Base-by-base conservation (phyloP, 2,113 vertebrate genomes). In the Forbesichthys papilliferus region DNA sequence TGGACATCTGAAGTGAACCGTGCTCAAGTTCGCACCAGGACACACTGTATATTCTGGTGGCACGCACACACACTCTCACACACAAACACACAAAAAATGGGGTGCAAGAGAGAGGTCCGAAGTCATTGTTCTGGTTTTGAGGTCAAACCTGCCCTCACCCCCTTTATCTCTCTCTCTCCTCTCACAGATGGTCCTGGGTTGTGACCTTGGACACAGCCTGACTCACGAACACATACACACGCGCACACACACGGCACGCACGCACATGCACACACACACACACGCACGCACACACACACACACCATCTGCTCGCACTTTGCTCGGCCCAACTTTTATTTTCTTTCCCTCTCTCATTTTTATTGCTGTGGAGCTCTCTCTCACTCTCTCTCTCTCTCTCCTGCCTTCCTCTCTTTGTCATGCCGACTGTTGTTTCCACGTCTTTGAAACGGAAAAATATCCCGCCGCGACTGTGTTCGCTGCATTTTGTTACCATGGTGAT, bases 401-500 rank as follows among this genome's bases (percentile, higher is more conserved):
- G 49, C 9, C 69, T 78, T 73, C 72, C 82, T 83, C 66, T 67
- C 71, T 86, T 84, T 88, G 83, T 86, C 67, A 49, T 85, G 65
- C 76, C 75, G 57, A 74, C 82, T 90, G 84, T 91, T 90, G 63
- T 84, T 87, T 85, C 80, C 80, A 72, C 70, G 68, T 69, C 77
- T 91, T 91, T 90, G 85, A 90, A 91, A 88, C 85, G 72, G 84
- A 88, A 89, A 91, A 89, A 89, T 86, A 91, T 82, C 84, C 87
- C 69, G 69, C 75, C 73, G 60, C 9, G 62, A 77, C 75, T 86
- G 84, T 81, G 74, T 83, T 85, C 87, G 79, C 84, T 87, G 85
- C 86, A 87, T 91, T 89, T 76, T 69, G 88, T 91, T 87, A 64
- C 87, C 87, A 91, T 89, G 88, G 88, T 56, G 86, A 91, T 84